Evolutionary conservation across 1,140 invertebrate genomes (phyloP).

Genomic region (Drosophila tristis): DNA sequence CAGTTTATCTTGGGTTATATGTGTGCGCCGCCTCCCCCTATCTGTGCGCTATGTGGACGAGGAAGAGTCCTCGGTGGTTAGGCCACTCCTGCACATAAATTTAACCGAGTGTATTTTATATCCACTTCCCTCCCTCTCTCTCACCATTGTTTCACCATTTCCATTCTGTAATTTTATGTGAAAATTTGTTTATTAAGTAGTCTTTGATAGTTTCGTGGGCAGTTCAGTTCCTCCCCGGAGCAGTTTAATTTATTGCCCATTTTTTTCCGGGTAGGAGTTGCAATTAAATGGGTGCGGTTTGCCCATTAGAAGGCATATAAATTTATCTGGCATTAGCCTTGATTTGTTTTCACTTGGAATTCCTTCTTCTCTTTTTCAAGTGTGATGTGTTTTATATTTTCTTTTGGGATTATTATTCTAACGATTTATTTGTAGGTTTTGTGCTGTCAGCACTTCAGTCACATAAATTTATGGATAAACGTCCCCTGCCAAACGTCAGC

Average conservation of each 20-base stretch:
- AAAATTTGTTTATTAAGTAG: constrained; percentile 83
- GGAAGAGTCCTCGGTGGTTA: constrained; percentile 30
- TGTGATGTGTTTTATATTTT: not conserved
- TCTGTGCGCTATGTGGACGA: constrained; percentile 40
- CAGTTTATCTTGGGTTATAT: constrained; percentile 73
- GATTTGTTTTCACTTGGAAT: constrained; percentile 66
- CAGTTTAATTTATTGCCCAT: constrained; percentile 72
- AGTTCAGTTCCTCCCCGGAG: constrained; percentile 9
- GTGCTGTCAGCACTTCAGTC: constrained; percentile 53
- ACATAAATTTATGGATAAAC: not conserved
- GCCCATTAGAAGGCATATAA: constrained; percentile 60
- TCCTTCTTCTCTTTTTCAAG: constrained; percentile 15
- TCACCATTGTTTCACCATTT: constrained; percentile 40
- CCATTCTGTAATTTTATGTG: constrained; percentile 71
- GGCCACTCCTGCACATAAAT: constrained; percentile 81
- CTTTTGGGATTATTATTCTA: not conserved
- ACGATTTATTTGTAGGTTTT: constrained; percentile 37
- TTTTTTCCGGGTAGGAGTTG: constrained; percentile 67
- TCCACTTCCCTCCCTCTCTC: constrained; percentile 2
- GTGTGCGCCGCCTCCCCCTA: constrained; percentile 38
- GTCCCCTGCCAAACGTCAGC: constrained; percentile 13
- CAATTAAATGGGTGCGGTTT: constrained; percentile 82
- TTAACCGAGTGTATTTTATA: constrained; percentile 67
- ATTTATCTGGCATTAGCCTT: constrained; percentile 70
- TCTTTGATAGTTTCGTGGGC: constrained; percentile 63